Conservation (phyloP, 2,113 vertebrate species). For the Aegithalos caudatus region DNA sequence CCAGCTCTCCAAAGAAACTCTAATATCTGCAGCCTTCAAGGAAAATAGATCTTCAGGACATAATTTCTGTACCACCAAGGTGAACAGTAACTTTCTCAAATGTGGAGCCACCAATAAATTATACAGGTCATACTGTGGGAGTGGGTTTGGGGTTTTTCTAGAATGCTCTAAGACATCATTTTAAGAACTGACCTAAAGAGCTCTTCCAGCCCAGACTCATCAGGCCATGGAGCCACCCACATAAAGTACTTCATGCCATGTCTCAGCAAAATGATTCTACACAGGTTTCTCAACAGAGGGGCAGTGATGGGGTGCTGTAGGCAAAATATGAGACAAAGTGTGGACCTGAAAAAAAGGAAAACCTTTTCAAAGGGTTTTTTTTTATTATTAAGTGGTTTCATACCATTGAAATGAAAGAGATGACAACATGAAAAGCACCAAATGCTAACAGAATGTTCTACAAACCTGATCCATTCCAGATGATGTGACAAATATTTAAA, state of each 20-base stretch:
- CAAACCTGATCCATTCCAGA: not conserved
- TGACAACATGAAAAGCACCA: not conserved
- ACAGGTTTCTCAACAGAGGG: not conserved
- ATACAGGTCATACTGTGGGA: not conserved
- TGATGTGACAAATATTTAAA: not conserved
- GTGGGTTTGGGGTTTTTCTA: not conserved
- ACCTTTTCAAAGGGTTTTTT: rapidly evolving
- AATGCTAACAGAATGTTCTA: not conserved
- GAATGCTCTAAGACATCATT: not conserved
- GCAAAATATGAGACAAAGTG: not conserved
- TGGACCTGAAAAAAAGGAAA: not conserved
- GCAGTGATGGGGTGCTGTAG: not conserved
- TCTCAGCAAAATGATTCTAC: not conserved
- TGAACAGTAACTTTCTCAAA: not conserved
- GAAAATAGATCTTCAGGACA: not conserved
- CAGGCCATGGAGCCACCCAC: not conserved
- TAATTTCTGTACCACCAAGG: not conserved
- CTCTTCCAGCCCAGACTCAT: not conserved
- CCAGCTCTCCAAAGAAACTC: not conserved
- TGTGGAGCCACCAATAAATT: not conserved
- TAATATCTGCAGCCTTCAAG: not conserved
- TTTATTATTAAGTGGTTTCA: not conserved
- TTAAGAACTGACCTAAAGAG: not conserved
- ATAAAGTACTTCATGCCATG: not conserved
- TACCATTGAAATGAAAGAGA: not conserved